These are phyloP conservation scores for Apostichopus japonicus DNA, from an alignment of 35 echinoderm and acorn worm species.

Conservation along the genomic window DNA sequence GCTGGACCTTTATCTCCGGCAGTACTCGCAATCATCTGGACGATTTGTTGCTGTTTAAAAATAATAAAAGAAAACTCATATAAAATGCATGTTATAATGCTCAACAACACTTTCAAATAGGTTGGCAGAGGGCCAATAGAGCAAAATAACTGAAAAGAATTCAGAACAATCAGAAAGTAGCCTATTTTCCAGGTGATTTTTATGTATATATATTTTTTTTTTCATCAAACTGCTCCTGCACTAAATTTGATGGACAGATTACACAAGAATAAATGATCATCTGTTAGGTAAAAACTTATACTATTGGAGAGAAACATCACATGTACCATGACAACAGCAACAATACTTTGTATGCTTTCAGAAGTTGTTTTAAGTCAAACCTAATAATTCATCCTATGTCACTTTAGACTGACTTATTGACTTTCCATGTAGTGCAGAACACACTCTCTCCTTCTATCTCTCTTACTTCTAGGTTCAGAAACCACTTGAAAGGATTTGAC, in stretches of 20 bases:
- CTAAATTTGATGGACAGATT: no score
- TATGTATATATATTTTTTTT: no score
- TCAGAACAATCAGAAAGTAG: no score
- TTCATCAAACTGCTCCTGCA: no score
- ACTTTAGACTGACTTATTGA: neutral
- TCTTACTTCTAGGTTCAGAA: neutral
- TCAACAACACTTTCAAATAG: no score
- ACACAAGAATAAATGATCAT: no score
- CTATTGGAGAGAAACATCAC: no score
- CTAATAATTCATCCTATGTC: neutral
- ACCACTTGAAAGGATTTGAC: neutral
- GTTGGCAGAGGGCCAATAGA: no score
- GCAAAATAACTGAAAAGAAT: no score
- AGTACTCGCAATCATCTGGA: conserved; percentile 71
- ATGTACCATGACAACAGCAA: no score
- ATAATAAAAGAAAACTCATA: conserved; percentile 21
- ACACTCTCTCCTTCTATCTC: neutral
- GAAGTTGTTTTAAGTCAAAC: neutral
- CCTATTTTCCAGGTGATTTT: no score
- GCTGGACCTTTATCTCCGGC: conserved; percentile 80
- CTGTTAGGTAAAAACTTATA: no score
- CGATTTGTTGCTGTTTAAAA: conserved; percentile 75
- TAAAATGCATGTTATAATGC: neutral
- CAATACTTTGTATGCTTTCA: neutral
- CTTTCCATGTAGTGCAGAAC: neutral